phyloP scores from a whole-genome alignment of 2,797 vertebrate genomes.

The Periparus ater region DNA sequence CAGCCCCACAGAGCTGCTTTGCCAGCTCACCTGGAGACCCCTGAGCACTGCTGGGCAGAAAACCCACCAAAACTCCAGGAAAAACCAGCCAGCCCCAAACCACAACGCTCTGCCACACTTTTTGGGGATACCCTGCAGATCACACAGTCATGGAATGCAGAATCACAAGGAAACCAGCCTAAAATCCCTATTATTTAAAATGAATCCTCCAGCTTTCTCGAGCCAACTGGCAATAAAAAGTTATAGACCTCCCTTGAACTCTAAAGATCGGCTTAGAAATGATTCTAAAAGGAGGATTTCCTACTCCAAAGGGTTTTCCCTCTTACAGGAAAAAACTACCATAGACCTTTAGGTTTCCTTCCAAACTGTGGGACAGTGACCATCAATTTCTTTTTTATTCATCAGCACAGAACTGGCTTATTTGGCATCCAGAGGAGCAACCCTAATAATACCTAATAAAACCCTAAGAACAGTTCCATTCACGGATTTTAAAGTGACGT shows the following conservation, averaged over 20 bases:
- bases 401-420: neutral
- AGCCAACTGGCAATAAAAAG: neutral
- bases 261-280: neutral
- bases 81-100: neutral
- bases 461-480: neutral
- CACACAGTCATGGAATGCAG: neutral
- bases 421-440: neutral
- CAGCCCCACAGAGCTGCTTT: neutral
- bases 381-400: neutral
- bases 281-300: neutral
- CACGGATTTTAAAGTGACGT: fast-evolving
- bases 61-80: fast-evolving
- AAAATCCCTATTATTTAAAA: neutral
- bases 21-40: neutral
- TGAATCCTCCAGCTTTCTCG: neutral
- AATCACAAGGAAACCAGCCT: fast-evolving
- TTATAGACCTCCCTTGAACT: neutral
- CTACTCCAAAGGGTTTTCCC: neutral
- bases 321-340: neutral
- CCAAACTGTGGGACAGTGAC: neutral
- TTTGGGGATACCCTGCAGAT: neutral
- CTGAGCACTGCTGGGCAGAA: neutral
- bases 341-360: neutral
- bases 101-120: neutral
- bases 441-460: neutral